Percentiles rank a stretch among this genome's conserved stretches.
Conservation (phyloP, 2,113 vertebrate genomes). For the Aythya baeri region DNA sequence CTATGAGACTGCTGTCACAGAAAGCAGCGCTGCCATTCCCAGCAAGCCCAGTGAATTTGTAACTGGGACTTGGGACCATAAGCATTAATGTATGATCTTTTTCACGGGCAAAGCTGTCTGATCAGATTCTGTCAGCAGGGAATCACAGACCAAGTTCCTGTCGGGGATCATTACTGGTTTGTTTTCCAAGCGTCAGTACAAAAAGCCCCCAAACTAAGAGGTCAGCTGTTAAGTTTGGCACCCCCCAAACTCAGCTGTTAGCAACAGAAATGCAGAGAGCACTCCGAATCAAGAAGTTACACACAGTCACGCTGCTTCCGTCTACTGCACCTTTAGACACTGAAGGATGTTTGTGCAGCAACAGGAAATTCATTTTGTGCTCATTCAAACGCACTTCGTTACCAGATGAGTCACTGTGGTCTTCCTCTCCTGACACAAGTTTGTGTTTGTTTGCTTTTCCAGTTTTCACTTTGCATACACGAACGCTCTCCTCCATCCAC, state of each 20-base stretch:
- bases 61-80: not conserved
- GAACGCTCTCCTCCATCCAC: not conserved
- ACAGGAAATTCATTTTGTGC: not conserved
- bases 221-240: not conserved
- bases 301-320: accelerated
- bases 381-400: not conserved
- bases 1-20: not conserved
- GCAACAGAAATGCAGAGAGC: not conserved
- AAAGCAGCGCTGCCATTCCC: not conserved
- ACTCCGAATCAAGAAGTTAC: not conserved
- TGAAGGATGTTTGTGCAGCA: not conserved
- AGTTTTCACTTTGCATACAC: not conserved
- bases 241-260: not conserved
- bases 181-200: not conserved
- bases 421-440: accelerated
- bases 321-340: not conserved
- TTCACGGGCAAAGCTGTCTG: not conserved
- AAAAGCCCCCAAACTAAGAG: not conserved
- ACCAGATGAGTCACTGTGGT: not conserved
- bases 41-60: not conserved
- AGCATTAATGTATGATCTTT: not conserved
- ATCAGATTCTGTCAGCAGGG: not conserved
- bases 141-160: not conserved
- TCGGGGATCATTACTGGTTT: not conserved
- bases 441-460: not conserved